Conservation (phyloP, 2,113 vertebrate species). For the Maccullochella peelii region DNA sequence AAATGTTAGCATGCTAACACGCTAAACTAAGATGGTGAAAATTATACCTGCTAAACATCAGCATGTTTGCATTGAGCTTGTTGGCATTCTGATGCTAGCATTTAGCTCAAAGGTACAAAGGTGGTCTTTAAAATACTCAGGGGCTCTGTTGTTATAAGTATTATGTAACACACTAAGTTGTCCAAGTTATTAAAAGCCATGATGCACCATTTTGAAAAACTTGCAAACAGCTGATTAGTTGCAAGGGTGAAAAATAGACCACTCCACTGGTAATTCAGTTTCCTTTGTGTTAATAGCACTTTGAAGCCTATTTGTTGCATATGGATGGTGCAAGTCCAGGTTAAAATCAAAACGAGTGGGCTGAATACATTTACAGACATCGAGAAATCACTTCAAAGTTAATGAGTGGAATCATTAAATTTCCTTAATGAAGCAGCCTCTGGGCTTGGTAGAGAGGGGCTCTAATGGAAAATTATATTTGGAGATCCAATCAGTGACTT, state of each 20-base stretch:
- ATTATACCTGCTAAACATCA: too few species aligned
- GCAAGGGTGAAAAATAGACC: background rate
- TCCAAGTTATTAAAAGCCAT: too few species aligned
- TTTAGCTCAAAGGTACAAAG: too few species aligned
- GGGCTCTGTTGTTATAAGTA: too few species aligned
- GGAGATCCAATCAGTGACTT: slow-evolving; percentile 65
- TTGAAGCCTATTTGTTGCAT: slow-evolving; percentile 49
- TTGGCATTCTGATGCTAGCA: too few species aligned
- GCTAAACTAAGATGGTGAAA: too few species aligned
- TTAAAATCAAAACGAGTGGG: slow-evolving; percentile 44
- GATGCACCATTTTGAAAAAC: background rate
- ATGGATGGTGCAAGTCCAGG: slow-evolving; percentile 23
- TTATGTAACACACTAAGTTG: too few species aligned
- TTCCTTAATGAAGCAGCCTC: slow-evolving; percentile 74
- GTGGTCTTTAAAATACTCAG: too few species aligned
- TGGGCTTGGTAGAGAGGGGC: slow-evolving; percentile 60
- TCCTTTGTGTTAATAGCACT: slow-evolving; percentile 23
- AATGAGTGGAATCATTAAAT: slow-evolving; percentile 73
- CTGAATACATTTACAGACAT: slow-evolving; percentile 40
- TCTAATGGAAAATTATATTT: slow-evolving; percentile 79
- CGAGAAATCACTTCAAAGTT: slow-evolving; percentile 57
- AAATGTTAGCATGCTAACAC: too few species aligned
- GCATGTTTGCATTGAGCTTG: too few species aligned
- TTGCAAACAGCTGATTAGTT: background rate
- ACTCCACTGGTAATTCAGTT: background rate